Base-by-base conservation (phyloP, 2,888 invertebrate genomes). In the Digitonthophagus gazella region DNA sequence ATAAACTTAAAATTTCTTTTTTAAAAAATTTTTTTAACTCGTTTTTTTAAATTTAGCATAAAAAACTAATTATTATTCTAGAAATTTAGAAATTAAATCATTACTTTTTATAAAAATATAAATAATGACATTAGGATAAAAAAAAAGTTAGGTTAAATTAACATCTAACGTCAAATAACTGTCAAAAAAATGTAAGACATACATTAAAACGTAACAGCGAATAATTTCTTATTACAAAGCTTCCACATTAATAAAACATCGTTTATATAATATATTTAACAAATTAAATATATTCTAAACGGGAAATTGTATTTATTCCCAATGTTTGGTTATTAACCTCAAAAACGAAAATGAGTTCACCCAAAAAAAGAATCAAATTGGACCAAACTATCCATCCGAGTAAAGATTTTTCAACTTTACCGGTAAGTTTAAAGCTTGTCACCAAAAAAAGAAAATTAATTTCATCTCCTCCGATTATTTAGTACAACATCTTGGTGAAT, bases 401-500 rank as follows among this genome's bases (percentile, higher is more conserved):
- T 70, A 54, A 66, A 56, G 57, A 70, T 22, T 70, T 71, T 65
- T 65, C 72, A 44, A 63, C 16, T 56, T 68, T 72, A 67, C 72
- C 72, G 65, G 72, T 72, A 71, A 65, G 69, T 55, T 1, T 67
- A 56, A 44, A 65, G 20, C 15, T 65, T 55, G n/a, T n/a, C n/a
- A n/a, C n/a, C 15, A 28, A 58, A 66, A 28, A 66, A 16, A 15
- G 15, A n/a, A 11, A 22, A 18, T 11, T 57, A 67, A 28, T 70
- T 61, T 66, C 67, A 58, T 64, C 57, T 55, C 11, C 8, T 0
- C 57, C 67, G 64, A 65, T 28, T 66, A 76, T 77, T 67, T 67
- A 78, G 78, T 74, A 76, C 69, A 70, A 75, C 67, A 67, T 77
- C 66, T 69, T 78, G 65, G 68, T 77, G 58, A 75, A 73, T 64